These are phyloP conservation scores for Apotomis turbidana DNA, from an alignment of 2,888 invertebrate species.

Conservation along the genomic window DNA sequence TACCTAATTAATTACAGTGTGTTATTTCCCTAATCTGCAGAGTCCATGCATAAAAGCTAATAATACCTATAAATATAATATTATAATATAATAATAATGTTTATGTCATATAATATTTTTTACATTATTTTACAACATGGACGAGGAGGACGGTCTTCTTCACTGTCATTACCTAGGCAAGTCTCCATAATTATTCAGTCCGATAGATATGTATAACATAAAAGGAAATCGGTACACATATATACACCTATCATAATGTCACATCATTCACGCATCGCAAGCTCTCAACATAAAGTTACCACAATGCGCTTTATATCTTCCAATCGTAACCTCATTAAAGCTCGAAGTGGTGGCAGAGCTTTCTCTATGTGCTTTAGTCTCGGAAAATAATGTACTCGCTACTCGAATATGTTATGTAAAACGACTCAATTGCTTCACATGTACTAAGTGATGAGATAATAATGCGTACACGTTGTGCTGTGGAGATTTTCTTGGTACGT, in stretches of 20 bases:
- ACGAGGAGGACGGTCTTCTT: too few relatives aligned
- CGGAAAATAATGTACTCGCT: constrained; percentile 41
- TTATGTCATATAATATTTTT: too few relatives aligned
- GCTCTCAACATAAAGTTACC: background rate
- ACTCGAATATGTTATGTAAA: constrained; percentile 37
- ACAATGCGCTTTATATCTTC: constrained; percentile 1
- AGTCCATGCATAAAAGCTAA: too few relatives aligned
- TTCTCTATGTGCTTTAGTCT: constrained; percentile 35
- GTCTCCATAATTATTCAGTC: too few relatives aligned
- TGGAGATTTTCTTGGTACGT: background rate
- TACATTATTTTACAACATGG: too few relatives aligned
- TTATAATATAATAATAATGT: too few relatives aligned
- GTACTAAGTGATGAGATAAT: constrained; percentile 28
- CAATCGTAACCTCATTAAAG: constrained; percentile 33
- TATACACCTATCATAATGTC: too few relatives aligned
- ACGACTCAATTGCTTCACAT: constrained; percentile 31
- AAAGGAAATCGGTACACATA: background rate
- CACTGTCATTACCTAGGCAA: too few relatives aligned
- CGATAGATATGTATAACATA: too few relatives aligned
- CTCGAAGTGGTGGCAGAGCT: constrained; percentile 17
- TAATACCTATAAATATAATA: too few relatives aligned
- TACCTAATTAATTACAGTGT: too few relatives aligned
- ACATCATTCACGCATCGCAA: background rate
- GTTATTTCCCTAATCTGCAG: too few relatives aligned
- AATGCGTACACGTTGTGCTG: constrained; percentile 1